Evolutionary conservation across 2,797 vertebrate species (phyloP), one percentile per base, ranked within the genome.

Genomic region (Pangasius krempfi): DNA sequence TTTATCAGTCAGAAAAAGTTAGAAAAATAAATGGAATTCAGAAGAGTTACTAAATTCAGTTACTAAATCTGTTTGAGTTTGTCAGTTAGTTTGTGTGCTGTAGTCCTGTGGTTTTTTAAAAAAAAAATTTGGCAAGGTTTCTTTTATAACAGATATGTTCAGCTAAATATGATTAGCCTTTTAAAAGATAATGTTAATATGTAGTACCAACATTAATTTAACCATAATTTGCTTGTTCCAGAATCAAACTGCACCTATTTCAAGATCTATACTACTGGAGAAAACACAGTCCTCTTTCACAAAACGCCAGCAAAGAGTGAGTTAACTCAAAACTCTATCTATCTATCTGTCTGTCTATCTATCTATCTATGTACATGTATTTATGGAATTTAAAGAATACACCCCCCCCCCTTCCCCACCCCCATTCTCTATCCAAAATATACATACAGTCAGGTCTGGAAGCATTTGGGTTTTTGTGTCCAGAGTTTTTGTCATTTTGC

Each of bases 211-310:
- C 75, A 22, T 76, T 54, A 9, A 75, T 30, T n/a, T 75, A 76
- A 83, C 54, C 5, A 6, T 44, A 82, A 82, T 72, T 47, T 62
- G 25, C 60, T 89, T 78, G 58, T 89, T 76, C 20, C 50, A 97
- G 97, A 96, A 92, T 95, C 96, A 52, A 98, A 98, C 94, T 98
- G 97, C 92, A 96, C 96, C 90, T 98, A 96, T 92, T 98, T 98
- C 94, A 98, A 97, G 94, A 98, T 97, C 92, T 98, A 97, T 93
- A 98, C 97, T 89, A 97, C 97, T 0, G 97, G 97, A 87, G 97
- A 97, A 92, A 97, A 97, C 1, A 93, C 95, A 0, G 94, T 90
- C 86, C 93, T 98, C 92, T 97, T 98, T 90, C 96, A 97, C 90
- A 97, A 97, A 94, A 97, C 94, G 47, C 97, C 97, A 2, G 95